Percentiles rank a stretch among this genome's conserved stretches.
These are phyloP conservation scores for Brachyhypopomus occidentalis DNA, from an alignment of 2,113 vertebrate genomes.

Conservation along the genomic window DNA sequence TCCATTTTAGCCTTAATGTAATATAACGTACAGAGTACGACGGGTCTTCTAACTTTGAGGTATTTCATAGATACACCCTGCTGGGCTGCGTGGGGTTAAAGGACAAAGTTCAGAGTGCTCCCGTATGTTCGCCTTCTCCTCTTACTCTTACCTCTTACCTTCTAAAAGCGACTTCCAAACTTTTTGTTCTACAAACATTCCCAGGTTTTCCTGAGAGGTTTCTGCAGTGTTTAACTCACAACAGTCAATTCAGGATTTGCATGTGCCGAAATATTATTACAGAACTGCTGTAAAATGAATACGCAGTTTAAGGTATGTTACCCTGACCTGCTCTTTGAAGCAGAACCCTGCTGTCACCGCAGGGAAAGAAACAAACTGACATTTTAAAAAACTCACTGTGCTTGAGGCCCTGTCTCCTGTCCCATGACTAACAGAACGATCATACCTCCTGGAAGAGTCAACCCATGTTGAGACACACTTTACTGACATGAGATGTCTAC, in stretches of 20 bases:
- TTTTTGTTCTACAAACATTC: not conserved
- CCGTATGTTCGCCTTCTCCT: not conserved
- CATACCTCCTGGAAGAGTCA: no score
- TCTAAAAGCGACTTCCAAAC: not conserved
- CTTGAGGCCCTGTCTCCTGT: no score
- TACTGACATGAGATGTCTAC: no score
- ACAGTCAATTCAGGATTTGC: not conserved
- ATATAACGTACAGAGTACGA: not conserved
- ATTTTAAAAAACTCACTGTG: no score
- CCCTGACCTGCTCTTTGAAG: not conserved
- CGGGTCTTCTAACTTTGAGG: not conserved
- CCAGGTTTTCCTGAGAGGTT: not conserved
- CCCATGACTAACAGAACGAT: no score
- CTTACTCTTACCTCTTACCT: not conserved
- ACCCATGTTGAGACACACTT: no score
- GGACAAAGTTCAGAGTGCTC: not conserved
- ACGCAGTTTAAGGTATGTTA: not conserved
- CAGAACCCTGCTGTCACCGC: not conserved
- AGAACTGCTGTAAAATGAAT: conserved; percentile 15
- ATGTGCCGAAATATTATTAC: conserved; percentile 2
- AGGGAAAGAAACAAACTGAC: not conserved
- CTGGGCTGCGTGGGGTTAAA: not conserved
- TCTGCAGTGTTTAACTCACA: conserved; percentile 1
- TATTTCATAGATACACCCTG: not conserved
- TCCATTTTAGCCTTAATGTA: not conserved